Evolutionary conservation across 2,888 invertebrate genomes (phyloP).

Genomic region (Cerceris rybyensis): DNA sequence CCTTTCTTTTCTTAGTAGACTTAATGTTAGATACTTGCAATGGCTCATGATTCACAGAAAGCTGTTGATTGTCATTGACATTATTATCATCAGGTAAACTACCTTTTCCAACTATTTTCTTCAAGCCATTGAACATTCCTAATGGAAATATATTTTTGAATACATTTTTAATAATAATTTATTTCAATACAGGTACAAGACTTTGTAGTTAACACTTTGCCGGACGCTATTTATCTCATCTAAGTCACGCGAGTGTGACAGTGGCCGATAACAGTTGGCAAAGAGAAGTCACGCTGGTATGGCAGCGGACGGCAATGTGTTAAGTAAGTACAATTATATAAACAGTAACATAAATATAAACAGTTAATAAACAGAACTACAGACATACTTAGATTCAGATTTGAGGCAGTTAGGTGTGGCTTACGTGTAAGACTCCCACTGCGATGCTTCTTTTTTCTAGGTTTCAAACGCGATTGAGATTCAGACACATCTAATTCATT

Average conservation of each 20-base stretch:
- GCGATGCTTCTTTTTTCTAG: conserved; percentile 89
- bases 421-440: conserved; percentile 93
- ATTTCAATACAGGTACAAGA: neutral
- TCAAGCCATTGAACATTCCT: conserved; percentile 90
- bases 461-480: conserved; percentile 72
- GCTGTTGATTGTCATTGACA: conserved; percentile 56
- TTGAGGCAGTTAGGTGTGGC: conserved; percentile 75
- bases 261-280: no score
- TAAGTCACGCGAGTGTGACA: no score
- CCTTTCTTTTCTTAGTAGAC: conserved; percentile 87
- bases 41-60: conserved; percentile 64
- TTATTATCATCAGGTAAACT: conserved; percentile 81
- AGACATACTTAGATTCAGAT: conserved; percentile 73
- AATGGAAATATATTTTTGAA: conserved; percentile 51
- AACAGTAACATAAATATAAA: conserved; percentile 2
- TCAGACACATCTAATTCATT: conserved; percentile 75
- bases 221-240: no score
- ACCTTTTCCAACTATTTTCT: conserved; percentile 89
- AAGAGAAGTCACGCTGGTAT: no score
- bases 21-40: conserved; percentile 85
- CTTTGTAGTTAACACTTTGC: no score
- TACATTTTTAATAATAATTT: neutral
- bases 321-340: neutral
- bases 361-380: conserved; percentile 33
- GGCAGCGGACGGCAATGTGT: no score